Conservation (phyloP, 2,113 vertebrate species). For the Ceyx melanurus region DNA sequence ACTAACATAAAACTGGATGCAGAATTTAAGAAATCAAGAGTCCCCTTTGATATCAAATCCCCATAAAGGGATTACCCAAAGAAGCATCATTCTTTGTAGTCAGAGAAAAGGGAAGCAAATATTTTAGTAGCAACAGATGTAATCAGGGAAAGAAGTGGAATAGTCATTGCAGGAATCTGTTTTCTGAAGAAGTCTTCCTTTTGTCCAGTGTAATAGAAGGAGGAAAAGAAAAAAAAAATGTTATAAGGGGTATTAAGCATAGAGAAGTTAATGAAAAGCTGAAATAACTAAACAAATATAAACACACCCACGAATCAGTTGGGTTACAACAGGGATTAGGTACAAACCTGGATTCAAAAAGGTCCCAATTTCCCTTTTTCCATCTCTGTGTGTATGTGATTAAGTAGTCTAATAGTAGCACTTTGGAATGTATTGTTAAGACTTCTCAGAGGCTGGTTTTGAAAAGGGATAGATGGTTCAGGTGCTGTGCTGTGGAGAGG, state of each 20-base stretch:
- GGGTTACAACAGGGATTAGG: neutral
- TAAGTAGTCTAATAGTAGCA: neutral
- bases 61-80: neutral
- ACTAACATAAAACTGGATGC: neutral
- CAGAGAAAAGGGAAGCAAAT: neutral
- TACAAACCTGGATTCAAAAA: neutral
- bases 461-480: neutral
- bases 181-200: neutral
- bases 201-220: neutral
- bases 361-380: neutral
- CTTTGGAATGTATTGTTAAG: neutral
- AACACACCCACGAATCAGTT: neutral
- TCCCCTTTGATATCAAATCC: neutral
- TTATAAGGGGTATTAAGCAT: neutral
- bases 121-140: neutral
- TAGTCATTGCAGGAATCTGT: neutral
- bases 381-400: neutral
- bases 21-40: neutral
- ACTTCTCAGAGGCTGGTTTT: neutral
- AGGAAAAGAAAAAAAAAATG: neutral
- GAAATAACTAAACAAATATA: neutral
- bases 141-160: neutral
- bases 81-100: neutral
- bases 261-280: neutral
- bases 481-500: accelerated